phyloP scores from a whole-genome alignment of 2,888 invertebrate species.

The Pollenia griseotomentosa region DNA sequence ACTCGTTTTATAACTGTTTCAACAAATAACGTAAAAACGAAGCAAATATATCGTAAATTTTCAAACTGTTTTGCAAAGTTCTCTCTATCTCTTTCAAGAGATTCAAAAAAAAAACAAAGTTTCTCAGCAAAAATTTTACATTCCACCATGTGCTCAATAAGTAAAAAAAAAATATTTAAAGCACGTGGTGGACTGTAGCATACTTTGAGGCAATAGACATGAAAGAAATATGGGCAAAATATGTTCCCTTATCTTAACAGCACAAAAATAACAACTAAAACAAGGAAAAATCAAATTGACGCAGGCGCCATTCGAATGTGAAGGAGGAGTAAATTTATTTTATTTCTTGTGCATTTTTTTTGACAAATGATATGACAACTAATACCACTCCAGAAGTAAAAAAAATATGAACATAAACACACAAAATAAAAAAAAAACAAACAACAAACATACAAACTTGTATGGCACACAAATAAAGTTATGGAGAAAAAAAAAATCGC shows the following conservation, averaged over 20 bases:
- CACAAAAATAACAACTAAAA: constrained; percentile 37
- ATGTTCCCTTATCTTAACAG: constrained; percentile 54
- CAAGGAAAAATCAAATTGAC: constrained; percentile 38
- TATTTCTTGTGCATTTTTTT: constrained; percentile 74
- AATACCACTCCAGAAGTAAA: constrained; percentile 74
- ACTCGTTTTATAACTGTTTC: constrained; percentile 46
- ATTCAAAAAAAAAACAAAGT: not conserved
- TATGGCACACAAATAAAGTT: constrained; percentile 21
- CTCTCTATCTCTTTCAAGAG: not conserved
- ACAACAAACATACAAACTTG: constrained; percentile 17
- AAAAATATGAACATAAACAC: constrained; percentile 7
- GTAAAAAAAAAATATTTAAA: constrained; percentile 29
- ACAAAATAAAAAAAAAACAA: constrained; percentile 10
- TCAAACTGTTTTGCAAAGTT: not conserved
- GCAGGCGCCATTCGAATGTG: constrained; percentile 79
- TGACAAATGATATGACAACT: constrained; percentile 84
- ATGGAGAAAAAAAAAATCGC: not conserved
- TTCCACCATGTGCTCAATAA: constrained; percentile 80
- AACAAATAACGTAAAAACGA: constrained; percentile 48
- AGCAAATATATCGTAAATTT: constrained; percentile 48
- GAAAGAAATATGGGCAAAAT: constrained; percentile 50
- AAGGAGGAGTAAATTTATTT: constrained; percentile 81
- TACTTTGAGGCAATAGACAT: constrained; percentile 46
- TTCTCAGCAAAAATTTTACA: constrained; percentile 57
- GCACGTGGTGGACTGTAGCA: constrained; percentile 80